These are phyloP conservation scores for Andrena hattorfiana DNA, from an alignment of 2,888 invertebrate genomes.

Conservation along the genomic window DNA sequence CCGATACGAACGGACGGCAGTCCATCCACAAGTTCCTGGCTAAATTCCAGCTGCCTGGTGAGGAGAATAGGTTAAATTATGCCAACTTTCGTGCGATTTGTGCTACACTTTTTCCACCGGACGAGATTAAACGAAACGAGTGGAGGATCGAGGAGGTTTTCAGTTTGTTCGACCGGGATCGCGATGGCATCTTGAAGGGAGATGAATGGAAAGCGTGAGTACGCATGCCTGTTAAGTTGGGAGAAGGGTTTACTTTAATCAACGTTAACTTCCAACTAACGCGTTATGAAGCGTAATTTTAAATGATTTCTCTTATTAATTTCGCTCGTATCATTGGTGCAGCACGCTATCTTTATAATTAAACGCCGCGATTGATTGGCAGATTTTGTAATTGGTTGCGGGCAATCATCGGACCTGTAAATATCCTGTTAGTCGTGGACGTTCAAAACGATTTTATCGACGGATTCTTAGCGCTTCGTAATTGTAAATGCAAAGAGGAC, in stretches of 20 bases:
- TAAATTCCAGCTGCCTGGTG: not conserved
- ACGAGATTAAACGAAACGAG: conserved; percentile 84
- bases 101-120: conserved; percentile 66
- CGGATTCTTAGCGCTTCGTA: conserved; percentile 95
- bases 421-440: conserved; percentile 95
- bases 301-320: not conserved
- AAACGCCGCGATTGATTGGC: conserved; percentile 15
- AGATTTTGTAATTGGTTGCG: conserved; percentile 95
- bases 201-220: conserved; percentile 89
- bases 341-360: not conserved
- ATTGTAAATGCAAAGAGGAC: conserved; percentile 94
- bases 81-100: conserved; percentile 76
- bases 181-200: conserved; percentile 90
- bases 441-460: conserved; percentile 99
- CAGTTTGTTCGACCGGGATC: conserved; percentile 91
- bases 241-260: not conserved
- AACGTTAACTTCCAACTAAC: no score
- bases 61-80: conserved; percentile 59
- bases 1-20: not conserved
- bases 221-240: not conserved
- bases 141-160: conserved; percentile 91
- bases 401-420: conserved; percentile 89
- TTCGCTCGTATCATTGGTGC: not conserved
- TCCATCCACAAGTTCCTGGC: conserved; percentile 5
- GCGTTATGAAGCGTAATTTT: no score